Conservation (phyloP, 64 coral and sea anemone genomes). For the Montipora foliosa region DNA sequence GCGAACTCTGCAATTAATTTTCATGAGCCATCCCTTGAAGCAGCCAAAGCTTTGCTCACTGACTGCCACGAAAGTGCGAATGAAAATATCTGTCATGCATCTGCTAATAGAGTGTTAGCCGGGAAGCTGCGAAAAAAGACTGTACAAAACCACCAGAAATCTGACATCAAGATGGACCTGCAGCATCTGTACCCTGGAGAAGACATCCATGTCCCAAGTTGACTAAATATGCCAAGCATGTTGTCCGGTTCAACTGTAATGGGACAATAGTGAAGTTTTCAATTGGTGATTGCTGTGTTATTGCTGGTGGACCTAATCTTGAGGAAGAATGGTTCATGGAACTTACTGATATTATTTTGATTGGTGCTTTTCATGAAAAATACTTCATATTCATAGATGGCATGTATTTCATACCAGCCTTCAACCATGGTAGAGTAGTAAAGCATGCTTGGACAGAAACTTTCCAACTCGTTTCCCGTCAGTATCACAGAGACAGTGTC, state of each 20-base stretch:
- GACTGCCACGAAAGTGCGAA: neutral
- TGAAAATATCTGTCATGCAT: neutral
- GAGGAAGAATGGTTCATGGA: neutral
- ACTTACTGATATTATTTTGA: neutral
- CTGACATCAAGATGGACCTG: neutral
- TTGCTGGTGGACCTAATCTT: neutral
- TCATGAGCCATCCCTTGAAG: constrained; percentile 16
- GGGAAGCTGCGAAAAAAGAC: neutral
- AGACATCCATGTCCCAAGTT: neutral
- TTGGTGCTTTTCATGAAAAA: neutral
- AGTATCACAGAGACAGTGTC: too few relatives aligned
- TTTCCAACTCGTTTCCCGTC: too few relatives aligned
- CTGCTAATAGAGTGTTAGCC: neutral
- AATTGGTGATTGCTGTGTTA: neutral
- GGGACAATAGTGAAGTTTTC: neutral
- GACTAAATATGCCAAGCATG: neutral
- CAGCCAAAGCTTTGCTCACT: neutral
- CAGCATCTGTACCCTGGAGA: too few relatives aligned
- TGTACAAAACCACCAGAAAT: neutral
- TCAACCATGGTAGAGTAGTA: constrained; percentile 13
- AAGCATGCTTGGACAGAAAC: too few relatives aligned
- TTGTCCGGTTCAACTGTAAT: neutral
- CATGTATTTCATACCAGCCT: constrained; percentile 27
- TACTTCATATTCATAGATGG: neutral
- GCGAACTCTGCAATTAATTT: neutral